Percentiles rank a stretch among this genome's conserved stretches.
Evolutionary conservation across 2,797 vertebrate species (phyloP).

Genomic region (Lithobates sylvaticus): DNA sequence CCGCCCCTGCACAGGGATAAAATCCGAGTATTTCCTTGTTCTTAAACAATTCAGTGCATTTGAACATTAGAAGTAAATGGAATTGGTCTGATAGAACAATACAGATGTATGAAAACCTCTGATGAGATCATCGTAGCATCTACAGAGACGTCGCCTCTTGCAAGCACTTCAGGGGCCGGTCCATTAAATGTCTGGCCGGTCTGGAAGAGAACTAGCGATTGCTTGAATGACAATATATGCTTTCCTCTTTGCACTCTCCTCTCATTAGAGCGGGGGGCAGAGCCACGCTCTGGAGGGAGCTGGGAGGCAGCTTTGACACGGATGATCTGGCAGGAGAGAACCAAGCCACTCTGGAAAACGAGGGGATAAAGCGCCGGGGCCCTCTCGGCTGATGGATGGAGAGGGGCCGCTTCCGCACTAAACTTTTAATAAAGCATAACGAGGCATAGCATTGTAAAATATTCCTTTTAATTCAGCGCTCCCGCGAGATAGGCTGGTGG

Average conservation of each 20-base stretch:
- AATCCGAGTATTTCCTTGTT: neutral
- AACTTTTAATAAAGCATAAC: constrained; percentile 77
- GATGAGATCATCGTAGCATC: constrained; percentile 16
- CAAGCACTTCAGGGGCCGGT: neutral
- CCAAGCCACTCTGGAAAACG: fast-evolving
- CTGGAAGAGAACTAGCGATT: constrained; percentile 33
- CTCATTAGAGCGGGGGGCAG: neutral
- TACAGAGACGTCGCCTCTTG: neutral
- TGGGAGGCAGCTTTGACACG: neutral
- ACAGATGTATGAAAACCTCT: neutral
- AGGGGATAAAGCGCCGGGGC: constrained; percentile 7
- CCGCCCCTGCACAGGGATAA: neutral
- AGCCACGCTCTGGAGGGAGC: neutral
- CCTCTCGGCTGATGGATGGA: constrained; percentile 46
- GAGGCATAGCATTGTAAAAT: constrained; percentile 75
- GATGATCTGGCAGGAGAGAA: neutral
- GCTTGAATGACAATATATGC: constrained; percentile 34
- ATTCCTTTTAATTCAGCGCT: constrained; percentile 75
- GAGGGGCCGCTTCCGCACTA: constrained; percentile 58
- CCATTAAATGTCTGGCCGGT: constrained; percentile 6
- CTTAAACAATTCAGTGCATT: neutral
- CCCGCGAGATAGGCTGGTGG: constrained; percentile 63
- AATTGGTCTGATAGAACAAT: neutral
- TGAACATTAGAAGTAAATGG: neutral
- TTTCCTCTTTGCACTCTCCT: constrained; percentile 9